Base-by-base conservation (phyloP, 2,888 invertebrate genomes). In the Pandemis corylana region DNA sequence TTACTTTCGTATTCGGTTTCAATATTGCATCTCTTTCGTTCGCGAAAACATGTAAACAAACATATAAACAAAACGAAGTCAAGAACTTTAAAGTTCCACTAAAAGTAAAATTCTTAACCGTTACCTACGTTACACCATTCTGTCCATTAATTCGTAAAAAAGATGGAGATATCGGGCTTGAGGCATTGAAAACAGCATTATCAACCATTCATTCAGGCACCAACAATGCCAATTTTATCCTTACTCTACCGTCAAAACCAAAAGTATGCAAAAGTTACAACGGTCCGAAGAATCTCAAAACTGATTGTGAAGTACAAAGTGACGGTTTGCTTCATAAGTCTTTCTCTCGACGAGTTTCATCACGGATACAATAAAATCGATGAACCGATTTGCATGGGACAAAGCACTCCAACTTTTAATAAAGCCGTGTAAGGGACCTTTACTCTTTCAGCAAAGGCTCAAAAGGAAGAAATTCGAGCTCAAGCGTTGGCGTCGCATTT, bases 301-400 rank as follows among this genome's bases (percentile, higher is more conserved):
- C 10, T 64, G 51, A 13, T 70, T 44, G 64, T 46, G n/a, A 66
- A 61, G 61, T 71, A 46, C 15, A 44, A 71, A 67, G 59, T 67
- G 36, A 12, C 51, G 65, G 68, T 78, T 79, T 77, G 79, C 78
- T 79, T 78, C 78, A 77, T 75, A 77, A 77, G 83, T 78, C 80
- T 77, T 79, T 83, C 81, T 81, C 82, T 83, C 79, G 78, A 80
- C 78, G 82, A 83, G 83, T 84, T 83, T 85, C 82, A 82, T 81
- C 80, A 82, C 80, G 81, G 78, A 82, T 56, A 83, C 84, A 87
- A 86, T 89, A 87, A 89, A 89, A 87, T 83, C 84, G 86, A 83
- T 83, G 81, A 85, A 83, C 84, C 84, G 85, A 89, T 90, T 90
- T 89, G 89, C 90, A 90, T 90, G 83, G 84, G 85, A 87, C 87